Percentiles rank a stretch among this genome's conserved stretches.
Evolutionary conservation across 2,797 vertebrate genomes (phyloP).

Genomic region (Limosa lapponica): DNA sequence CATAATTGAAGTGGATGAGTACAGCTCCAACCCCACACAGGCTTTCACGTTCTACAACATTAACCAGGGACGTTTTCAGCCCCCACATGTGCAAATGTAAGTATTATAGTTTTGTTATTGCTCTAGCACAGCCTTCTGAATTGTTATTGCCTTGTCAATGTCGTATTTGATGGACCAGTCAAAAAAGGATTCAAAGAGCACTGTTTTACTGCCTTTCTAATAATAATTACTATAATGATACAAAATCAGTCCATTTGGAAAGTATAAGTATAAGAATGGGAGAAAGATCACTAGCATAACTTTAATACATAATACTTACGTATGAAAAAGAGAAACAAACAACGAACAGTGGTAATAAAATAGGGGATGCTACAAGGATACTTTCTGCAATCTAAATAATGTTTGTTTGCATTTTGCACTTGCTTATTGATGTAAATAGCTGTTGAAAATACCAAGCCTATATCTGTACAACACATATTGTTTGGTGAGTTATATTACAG

Average conservation of each 20-base stretch:
- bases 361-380: not conserved
- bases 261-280: not conserved
- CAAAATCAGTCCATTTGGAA: not conserved
- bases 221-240: not conserved
- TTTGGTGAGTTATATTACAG: conserved; percentile 4
- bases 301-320: not conserved
- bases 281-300: not conserved
- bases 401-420: conserved; percentile 20
- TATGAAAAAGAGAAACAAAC: not conserved
- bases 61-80: conserved; percentile 98
- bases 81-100: conserved; percentile 98
- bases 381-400: not conserved
- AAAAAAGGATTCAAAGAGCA: not conserved
- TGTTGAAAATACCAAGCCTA: not conserved
- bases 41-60: conserved; percentile 99
- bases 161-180: conserved; percentile 4
- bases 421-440: not conserved
- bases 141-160: conserved; percentile 27
- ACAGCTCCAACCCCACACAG: conserved; percentile 97
- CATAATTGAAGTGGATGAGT: conserved; percentile 93
- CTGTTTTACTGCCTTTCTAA: not conserved
- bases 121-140: conserved; percentile 14
- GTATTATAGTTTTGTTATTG: conserved; percentile 66
- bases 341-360: not conserved
- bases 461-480: not conserved